Percentiles rank a stretch among this genome's conserved stretches.
Conservation (phyloP, 2,888 invertebrate species). For the Bembecia ichneumoniformis region DNA sequence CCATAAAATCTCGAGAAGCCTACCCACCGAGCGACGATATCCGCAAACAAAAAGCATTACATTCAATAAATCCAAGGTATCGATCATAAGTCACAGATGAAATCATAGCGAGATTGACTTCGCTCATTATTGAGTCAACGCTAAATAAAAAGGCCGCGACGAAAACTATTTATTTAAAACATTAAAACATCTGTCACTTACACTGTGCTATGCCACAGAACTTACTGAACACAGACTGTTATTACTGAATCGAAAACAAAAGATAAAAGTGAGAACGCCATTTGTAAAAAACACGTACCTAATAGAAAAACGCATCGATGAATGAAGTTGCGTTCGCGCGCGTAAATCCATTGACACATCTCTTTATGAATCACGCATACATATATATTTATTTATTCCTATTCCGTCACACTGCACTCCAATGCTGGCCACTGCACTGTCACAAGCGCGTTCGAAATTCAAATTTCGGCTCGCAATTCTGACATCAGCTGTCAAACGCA, state of each 20-base stretch:
- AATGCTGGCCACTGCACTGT: slow-evolving; percentile 2
- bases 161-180: no score
- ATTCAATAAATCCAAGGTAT: not conserved
- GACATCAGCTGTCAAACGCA: slow-evolving; percentile 17
- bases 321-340: slow-evolving; percentile 45
- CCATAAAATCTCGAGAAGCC: no score
- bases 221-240: no score
- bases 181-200: no score
- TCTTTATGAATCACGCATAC: slow-evolving; percentile 37
- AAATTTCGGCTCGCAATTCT: slow-evolving; percentile 1
- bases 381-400: not conserved
- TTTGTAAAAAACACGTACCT: slow-evolving; percentile 47
- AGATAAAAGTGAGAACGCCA: slow-evolving; percentile 5
- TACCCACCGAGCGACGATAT: no score
- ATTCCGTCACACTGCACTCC: slow-evolving; percentile 16
- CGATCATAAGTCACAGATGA: not conserved
- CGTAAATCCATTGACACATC: slow-evolving; percentile 61
- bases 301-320: slow-evolving; percentile 36
- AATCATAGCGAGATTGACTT: slow-evolving; percentile 4
- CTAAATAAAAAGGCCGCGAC: not conserved
- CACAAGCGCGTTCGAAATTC: slow-evolving; percentile 9
- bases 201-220: no score
- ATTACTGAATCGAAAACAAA: no score
- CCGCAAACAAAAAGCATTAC: not conserved
- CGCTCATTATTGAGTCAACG: slow-evolving; percentile 5